Evolutionary conservation across 1,140 invertebrate genomes (phyloP).

Genomic region (Drosophila mayri): DNA sequence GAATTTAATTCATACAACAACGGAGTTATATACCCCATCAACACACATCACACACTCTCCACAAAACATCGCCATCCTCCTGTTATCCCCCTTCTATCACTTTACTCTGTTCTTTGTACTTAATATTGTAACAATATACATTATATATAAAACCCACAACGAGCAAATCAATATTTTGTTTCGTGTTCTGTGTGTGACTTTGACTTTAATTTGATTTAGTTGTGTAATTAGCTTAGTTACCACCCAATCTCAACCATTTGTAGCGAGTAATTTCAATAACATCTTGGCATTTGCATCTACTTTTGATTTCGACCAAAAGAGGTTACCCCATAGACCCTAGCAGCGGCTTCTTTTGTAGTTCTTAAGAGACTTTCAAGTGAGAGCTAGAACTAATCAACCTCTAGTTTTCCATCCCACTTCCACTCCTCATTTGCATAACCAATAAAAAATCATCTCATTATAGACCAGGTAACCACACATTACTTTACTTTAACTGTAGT

Average conservation of each 20-base stretch:
- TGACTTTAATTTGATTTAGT: constrained; percentile 45
- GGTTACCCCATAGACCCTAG: constrained; percentile 2
- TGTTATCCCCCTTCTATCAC: constrained; percentile 4
- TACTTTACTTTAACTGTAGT: constrained; percentile 42
- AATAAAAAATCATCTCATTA: constrained; percentile 23
- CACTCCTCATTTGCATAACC: constrained; percentile 25
- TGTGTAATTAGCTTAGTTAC: constrained; percentile 22
- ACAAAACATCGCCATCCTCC: not conserved
- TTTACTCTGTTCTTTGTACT: constrained; percentile 59
- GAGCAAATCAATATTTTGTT: constrained; percentile 11
- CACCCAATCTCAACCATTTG: constrained; percentile 45
- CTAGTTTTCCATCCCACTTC: not conserved
- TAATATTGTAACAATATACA: constrained; percentile 37
- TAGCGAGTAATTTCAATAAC: constrained; percentile 30
- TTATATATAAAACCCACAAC: constrained; percentile 25
- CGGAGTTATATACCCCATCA: constrained; percentile 33
- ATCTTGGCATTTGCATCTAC: constrained; percentile 35
- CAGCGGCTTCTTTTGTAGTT: constrained; percentile 19
- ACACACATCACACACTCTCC: constrained; percentile 24
- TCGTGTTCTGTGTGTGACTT: constrained; percentile 43
- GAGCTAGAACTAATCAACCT: constrained; percentile 18
- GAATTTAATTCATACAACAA: constrained; percentile 74
- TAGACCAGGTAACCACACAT: constrained; percentile 38
- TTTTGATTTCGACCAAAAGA: constrained; percentile 13
- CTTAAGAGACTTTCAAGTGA: constrained; percentile 9